Percentiles rank a stretch among this genome's conserved stretches.
These are phyloP conservation scores for Protaetia brevitarsis DNA, from an alignment of 1,140 invertebrate genomes.

Conservation along the genomic window DNA sequence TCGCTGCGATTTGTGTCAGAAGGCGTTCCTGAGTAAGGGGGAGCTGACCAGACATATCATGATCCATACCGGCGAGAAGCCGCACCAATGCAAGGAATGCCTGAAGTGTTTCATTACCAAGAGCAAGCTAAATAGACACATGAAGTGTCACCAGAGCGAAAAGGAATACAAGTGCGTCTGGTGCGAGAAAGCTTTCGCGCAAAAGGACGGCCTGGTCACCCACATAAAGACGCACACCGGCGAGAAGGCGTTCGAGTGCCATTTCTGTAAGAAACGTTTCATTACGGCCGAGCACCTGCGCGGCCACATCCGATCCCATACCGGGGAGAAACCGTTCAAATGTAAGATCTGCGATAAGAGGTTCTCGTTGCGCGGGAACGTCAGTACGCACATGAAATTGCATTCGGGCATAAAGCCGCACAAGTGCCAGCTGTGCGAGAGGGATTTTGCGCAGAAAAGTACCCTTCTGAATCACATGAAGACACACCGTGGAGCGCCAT, in stretches of 20 bases:
- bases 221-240: slow-evolving; percentile 23
- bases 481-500: not conserved
- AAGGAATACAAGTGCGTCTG: slow-evolving; percentile 5
- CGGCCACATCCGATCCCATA: slow-evolving; percentile 48
- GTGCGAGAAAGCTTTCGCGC: slow-evolving; percentile 2
- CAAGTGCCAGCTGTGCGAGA: slow-evolving; percentile 57
- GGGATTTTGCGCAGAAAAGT: slow-evolving; percentile 21
- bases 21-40: slow-evolving; percentile 57
- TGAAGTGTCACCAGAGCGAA: slow-evolving; percentile 18
- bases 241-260: slow-evolving; percentile 23
- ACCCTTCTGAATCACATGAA: slow-evolving; percentile 24
- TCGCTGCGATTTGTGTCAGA: slow-evolving; percentile 55
- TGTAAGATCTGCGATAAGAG: slow-evolving; percentile 50
- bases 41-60: slow-evolving; percentile 50
- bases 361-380: slow-evolving; percentile 55
- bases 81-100: slow-evolving; percentile 50
- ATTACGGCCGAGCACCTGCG: slow-evolving; percentile 1
- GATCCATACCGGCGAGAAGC: slow-evolving; percentile 49
- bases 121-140: slow-evolving; percentile 31
- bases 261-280: slow-evolving; percentile 11
- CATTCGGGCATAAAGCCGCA: slow-evolving; percentile 60
- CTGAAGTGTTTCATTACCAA: slow-evolving; percentile 12
- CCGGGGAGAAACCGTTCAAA: slow-evolving; percentile 48
- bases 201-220: slow-evolving; percentile 5
- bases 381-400: slow-evolving; percentile 61